Base-by-base conservation (phyloP, 1,140 invertebrate genomes). In the Pseudomyrmex gracilis region DNA sequence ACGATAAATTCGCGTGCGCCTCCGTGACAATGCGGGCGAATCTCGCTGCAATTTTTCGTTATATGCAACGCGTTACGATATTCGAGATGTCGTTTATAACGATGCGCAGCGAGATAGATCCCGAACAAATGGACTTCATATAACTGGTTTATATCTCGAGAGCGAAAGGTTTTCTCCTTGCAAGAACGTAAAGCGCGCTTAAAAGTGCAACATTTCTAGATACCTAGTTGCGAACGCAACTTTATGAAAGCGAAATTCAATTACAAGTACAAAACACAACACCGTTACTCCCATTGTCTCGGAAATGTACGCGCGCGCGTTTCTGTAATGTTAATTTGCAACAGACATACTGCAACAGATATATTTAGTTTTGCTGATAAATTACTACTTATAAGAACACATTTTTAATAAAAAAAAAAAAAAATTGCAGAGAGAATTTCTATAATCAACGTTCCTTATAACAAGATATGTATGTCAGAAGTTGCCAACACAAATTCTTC, bases 11-110 rank as follows among this genome's bases (percentile, higher is more conserved):
- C 70, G 58, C 70, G 47, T 74, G 78, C 47, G 49, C 57, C 17
- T 73, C 24, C 24, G 34, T 58, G 60, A 63, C 70, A 63, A 74
- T 58, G 15, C 78, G 57, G 70, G 70, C 70, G 71, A 82, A 74
- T 74, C 58, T 82, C 60, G 58, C 51, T 57, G 78, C 68, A 82
- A 82, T 82, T 82, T 82, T 82, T 74, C 45, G 51, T 84, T 84
- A 84, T 64, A 63, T 13, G 17, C 24, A 45, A 34, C 43, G 12
- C 34, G 34, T 71, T 57, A 47, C 68, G 78, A 82, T 82, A 82
- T 34, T 51, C 57, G 70, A 55, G 47, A 82, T 47, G 58, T 74
- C 70, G 70, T 82, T 82, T 82, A 73, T 45, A 82, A 64, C 51
- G 51, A 66, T 68, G 53, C 34, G 7, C 43, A 78, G 24, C 34